A percentile compares a stretch with the other conserved stretches of the same genome.
phyloP scores from a whole-genome alignment of 2,888 invertebrate genomes.

The Leucozona laternaria region DNA sequence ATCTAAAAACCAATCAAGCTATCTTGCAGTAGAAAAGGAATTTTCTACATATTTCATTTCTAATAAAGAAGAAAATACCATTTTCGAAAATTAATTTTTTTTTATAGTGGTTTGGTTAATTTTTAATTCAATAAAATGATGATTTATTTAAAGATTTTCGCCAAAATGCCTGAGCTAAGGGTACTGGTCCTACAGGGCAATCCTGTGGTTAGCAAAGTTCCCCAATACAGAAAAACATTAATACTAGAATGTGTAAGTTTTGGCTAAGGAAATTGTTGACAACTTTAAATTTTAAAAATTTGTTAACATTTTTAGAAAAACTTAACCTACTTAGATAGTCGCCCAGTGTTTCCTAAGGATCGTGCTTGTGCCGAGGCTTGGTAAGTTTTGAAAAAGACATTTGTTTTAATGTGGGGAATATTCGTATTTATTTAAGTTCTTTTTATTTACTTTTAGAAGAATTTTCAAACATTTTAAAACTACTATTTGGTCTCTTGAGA shows the following conservation, averaged over 20 bases:
- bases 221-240: slow-evolving; percentile 93
- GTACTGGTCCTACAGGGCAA: slow-evolving; percentile 95
- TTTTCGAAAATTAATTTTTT: neutral
- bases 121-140: neutral
- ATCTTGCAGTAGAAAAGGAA: neutral
- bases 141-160: slow-evolving; percentile 84
- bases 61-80: neutral
- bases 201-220: slow-evolving; percentile 92
- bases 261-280: neutral
- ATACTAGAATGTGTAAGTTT: slow-evolving; percentile 88
- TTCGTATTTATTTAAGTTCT: too few relatives aligned
- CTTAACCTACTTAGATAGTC: slow-evolving; percentile 93
- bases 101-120: neutral
- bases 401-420: too few relatives aligned
- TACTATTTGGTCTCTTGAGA: too few relatives aligned
- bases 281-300: neutral
- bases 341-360: slow-evolving; percentile 95
- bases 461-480: too few relatives aligned
- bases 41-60: too few relatives aligned
- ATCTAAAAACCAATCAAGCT: neutral
- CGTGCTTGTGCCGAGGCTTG: slow-evolving; percentile 97
- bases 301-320: slow-evolving; percentile 85
- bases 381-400: slow-evolving; percentile 84
- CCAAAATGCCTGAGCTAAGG: slow-evolving; percentile 88
- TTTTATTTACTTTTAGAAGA: too few relatives aligned